Evolutionary conservation across 92 coral and sea anemone species (phyloP), one percentile per base, ranked within the genome.

Genomic region (Bergia puertoricense): DNA sequence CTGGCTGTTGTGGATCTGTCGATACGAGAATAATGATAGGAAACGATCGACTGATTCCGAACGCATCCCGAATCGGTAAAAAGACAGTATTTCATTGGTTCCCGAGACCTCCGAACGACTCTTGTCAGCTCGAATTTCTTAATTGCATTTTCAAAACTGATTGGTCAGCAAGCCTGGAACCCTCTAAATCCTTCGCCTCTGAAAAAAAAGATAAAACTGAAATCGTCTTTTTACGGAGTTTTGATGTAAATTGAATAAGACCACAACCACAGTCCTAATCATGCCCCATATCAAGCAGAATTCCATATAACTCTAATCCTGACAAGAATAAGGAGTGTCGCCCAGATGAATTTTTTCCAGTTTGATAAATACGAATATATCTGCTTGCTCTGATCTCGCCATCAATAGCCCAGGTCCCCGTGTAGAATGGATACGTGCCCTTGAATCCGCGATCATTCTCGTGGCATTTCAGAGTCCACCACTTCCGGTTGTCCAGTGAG

Each of bases 321-420:
- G 98, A 95, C 62, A 95, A 86, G 74, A 62, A 95, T 38, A 95
- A 59, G 5, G 92, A 86, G 38, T 91, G 85, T 72, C 96, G 82
- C 46, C 96, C 96, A 13, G 98, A 91, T 1, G 98, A 93, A 57
- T 95, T 95, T 90, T 95, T 95, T 38, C 93, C 94, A 42, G 98
- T 93, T 88, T 95, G 98, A 76, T 87, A 82, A 62, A 95, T 92
- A 65, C 96, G 92, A 65, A 95, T 88, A 76, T 93, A 95, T 42
- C 96, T 89, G 86, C 92, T 88, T 8, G 98, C 96, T 42, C 90
- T 86, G 6, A 92, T 81, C 73, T 94, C 88, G 15, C 96, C 98
- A 16, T 95, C 96, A 51, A 95, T 89, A 6, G 90, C 20, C 98
- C 98, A 93, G 3, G 94, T 93, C 59, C 91, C 93, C 5, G 96